Evolutionary conservation across 1,140 invertebrate genomes (phyloP), one percentile per base, ranked within the genome.

Genomic region (Drosophila arawakana): DNA sequence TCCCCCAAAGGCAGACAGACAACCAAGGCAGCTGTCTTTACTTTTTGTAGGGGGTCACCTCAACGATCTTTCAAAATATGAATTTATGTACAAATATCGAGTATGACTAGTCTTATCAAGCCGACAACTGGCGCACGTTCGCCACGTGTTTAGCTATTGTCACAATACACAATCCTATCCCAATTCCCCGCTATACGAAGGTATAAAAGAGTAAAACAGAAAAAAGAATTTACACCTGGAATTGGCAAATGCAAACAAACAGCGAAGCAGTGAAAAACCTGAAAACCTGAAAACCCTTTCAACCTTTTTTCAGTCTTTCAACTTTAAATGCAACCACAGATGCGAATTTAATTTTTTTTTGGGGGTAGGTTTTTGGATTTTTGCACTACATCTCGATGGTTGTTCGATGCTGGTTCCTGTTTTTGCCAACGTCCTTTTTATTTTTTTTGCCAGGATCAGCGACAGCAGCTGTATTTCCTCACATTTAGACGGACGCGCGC

Each of bases 221-320:
- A 30, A 30, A 30, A 52, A 37, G 52, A 91, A 82, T 91, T 91
- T 91, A 91, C 89, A 91, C 89, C 89, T 91, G 89, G 89, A 80
- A 88, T 81, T 84, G 76, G 89, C 89, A 46, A 47, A 55, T 35
- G 50, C 58, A 85, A 89, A 80, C 78, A 86, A 72, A 85, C 75
- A 75, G 15, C 7, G 61, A 34, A 61, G 34, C 65, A 59, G 39
- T 54, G 9, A 52, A 52, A 18, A 21, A 57, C 35, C 25, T 15
- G 39, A 39, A n/a, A 41, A 70, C 11, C 55, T 44, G 58, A 69
- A 76, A 89, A 78, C 80, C 80, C 77, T 89, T 85, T 71, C 57
- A 65, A 10, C 44, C 44, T 47, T 46, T 30, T 30, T 30, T 46
- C 43, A 15, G n/a, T 46, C 57, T 71, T 73, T 62, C 43, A 44